Percentiles rank a stretch among this genome's conserved stretches.
Conservation (phyloP, 92 coral and sea anemone genomes). For the Nematostella vectensis region DNA sequence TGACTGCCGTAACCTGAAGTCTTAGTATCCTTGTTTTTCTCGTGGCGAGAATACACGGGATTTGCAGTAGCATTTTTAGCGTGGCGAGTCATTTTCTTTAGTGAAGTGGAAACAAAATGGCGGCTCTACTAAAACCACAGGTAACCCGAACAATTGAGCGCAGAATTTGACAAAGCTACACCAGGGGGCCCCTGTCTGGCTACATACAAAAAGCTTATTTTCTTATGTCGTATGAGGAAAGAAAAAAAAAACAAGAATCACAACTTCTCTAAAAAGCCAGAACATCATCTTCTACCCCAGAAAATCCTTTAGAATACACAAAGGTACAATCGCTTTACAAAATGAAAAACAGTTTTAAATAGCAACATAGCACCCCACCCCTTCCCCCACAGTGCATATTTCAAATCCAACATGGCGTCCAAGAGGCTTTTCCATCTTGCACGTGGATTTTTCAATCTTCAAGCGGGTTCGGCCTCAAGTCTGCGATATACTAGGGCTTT, state of each 20-base stretch:
- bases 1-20: conserved; percentile 94
- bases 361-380: too few species aligned
- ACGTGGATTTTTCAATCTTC: conserved; percentile 51
- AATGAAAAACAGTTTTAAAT: too few species aligned
- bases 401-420: conserved; percentile 58
- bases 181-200: too few species aligned
- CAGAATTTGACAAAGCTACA: not conserved
- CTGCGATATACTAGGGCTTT: conserved; percentile 33
- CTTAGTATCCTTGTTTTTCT: conserved; percentile 79
- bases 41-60: conserved; percentile 93
- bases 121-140: not conserved
- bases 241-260: too few species aligned
- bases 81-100: conserved; percentile 90
- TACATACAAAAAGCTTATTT: too few species aligned
- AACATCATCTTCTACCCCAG: too few species aligned
- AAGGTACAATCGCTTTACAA: too few species aligned
- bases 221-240: too few species aligned
- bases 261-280: too few species aligned
- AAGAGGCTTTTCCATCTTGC: conserved; percentile 53
- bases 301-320: too few species aligned
- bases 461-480: conserved; percentile 13
- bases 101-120: conserved; percentile 9
- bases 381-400: conserved; percentile 16
- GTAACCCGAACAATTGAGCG: not conserved
- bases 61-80: conserved; percentile 92